These are phyloP conservation scores for Rhynchonycteris naso DNA, from an alignment of 2,797 vertebrate species.

Conservation along the genomic window DNA sequence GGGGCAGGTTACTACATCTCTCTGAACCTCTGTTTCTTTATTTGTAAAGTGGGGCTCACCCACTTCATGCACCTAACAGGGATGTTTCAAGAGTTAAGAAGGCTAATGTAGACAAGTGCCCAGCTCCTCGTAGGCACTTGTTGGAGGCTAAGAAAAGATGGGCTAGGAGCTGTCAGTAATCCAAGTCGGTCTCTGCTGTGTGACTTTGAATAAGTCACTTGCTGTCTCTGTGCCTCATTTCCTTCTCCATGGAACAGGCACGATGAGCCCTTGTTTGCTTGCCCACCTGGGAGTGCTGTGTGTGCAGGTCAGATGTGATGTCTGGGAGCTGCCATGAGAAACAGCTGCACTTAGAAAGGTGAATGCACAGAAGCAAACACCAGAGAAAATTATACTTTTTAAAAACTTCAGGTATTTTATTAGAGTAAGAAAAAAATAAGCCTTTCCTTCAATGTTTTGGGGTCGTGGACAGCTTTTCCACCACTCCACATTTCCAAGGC, in stretches of 20 bases:
- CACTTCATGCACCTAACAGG: background rate
- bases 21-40: background rate
- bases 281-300: background rate
- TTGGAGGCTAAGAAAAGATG: background rate
- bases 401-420: conserved; percentile 11
- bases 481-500: background rate
- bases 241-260: background rate
- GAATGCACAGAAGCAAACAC: background rate
- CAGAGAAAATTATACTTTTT: background rate
- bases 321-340: background rate
- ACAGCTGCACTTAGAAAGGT: background rate
- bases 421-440: background rate
- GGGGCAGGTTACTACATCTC: background rate
- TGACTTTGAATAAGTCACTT: background rate
- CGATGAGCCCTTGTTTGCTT: background rate
- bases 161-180: background rate
- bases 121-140: background rate
- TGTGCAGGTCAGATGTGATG: background rate
- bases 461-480: background rate
- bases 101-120: background rate
- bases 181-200: background rate
- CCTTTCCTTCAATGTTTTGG: background rate
- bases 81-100: background rate
- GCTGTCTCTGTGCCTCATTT: background rate
- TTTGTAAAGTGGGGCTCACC: background rate